Evolutionary conservation across 2,888 invertebrate genomes (phyloP).

Genomic region (Chloromyia formosa): DNA sequence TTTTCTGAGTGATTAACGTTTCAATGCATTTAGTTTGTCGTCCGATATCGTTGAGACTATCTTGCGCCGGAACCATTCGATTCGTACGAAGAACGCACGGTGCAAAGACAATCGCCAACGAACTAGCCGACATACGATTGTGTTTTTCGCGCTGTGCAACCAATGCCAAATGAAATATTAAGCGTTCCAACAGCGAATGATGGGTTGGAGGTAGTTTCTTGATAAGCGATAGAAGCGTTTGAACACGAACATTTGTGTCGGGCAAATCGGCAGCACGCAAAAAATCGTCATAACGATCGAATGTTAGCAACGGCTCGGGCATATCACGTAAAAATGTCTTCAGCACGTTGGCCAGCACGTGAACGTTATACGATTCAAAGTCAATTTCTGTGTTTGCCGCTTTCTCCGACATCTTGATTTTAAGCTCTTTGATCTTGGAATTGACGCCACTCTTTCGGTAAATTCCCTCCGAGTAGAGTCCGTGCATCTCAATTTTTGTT

Average conservation of each 20-base stretch:
- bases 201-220: conserved; percentile 90
- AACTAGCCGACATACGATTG: conserved; percentile 91
- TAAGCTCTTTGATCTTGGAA: conserved; percentile 82
- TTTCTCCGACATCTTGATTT: conserved; percentile 75
- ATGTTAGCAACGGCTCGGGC: conserved; percentile 92
- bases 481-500: conserved; percentile 89
- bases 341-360: conserved; percentile 88
- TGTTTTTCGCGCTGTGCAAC: conserved; percentile 86
- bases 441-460: conserved; percentile 92
- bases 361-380: conserved; percentile 84
- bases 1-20: conserved; percentile 87
- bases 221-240: conserved; percentile 84
- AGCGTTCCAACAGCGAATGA: conserved; percentile 88
- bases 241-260: conserved; percentile 82
- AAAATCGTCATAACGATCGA: conserved; percentile 94
- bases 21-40: conserved; percentile 91
- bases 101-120: conserved; percentile 92
- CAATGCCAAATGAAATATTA: conserved; percentile 91
- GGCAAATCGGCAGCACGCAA: conserved; percentile 86
- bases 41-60: conserved; percentile 88
- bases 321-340: conserved; percentile 91
- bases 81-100: conserved; percentile 92
- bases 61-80: conserved; percentile 88
- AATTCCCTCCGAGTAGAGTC: conserved; percentile 90
- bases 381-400: conserved; percentile 75